Evolutionary conservation across 2,888 invertebrate genomes (phyloP).

Genomic region (Ophioninae sp.): DNA sequence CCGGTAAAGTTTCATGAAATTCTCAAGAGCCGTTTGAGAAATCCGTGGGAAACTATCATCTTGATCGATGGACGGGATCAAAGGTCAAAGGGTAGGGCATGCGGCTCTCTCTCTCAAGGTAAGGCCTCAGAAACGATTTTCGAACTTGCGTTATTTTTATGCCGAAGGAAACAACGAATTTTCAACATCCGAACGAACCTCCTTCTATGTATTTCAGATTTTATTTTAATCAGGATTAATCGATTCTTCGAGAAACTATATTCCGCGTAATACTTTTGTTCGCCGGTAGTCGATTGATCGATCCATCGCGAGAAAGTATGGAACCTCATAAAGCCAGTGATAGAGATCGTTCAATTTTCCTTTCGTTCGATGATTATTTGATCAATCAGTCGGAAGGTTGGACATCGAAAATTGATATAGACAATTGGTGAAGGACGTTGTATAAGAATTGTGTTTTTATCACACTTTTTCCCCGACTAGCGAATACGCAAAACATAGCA

Average conservation of each 20-base stretch:
- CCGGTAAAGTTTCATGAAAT: too few relatives aligned
- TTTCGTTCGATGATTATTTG: background rate
- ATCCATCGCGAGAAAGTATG: background rate
- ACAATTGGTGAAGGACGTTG: background rate
- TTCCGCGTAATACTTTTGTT: background rate
- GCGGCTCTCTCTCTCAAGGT: too few relatives aligned
- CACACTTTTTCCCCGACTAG: background rate
- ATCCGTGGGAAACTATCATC: too few relatives aligned
- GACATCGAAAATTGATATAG: constrained; percentile 1
- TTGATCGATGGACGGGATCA: too few relatives aligned
- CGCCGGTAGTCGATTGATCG: background rate
- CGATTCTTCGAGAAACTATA: background rate
- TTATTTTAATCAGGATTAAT: background rate
- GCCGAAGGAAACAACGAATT: background rate
- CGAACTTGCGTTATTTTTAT: background rate
- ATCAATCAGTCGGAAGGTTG: background rate
- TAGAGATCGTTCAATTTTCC: background rate
- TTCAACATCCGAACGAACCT: background rate
- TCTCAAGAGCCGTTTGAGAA: too few relatives aligned
- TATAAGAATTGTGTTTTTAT: background rate
- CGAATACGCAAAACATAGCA: background rate
- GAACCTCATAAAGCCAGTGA: background rate
- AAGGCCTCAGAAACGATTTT: background rate
- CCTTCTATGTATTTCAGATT: background rate
- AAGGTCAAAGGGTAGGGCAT: too few relatives aligned